phyloP scores from a whole-genome alignment of 2,113 vertebrate genomes.

The Pyxicephalus adspersus region DNA sequence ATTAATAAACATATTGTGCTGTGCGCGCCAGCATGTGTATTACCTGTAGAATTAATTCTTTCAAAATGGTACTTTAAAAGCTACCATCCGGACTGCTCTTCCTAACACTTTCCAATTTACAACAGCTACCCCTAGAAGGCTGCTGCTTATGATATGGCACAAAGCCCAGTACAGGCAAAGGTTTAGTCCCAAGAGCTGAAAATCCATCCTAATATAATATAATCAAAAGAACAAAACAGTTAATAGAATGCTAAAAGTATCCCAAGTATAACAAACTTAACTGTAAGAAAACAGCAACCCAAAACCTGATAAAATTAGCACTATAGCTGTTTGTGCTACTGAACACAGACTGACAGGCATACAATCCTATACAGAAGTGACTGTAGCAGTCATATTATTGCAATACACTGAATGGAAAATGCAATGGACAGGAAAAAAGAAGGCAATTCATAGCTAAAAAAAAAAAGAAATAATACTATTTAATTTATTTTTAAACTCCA shows the following conservation, averaged over 20 bases:
- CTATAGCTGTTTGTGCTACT: conserved; percentile 18
- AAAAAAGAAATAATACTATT: no score
- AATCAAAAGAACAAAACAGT: conserved; percentile 34
- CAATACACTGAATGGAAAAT: no score
- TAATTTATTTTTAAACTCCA: no score
- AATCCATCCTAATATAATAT: conserved; percentile 49
- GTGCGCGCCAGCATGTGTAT: conserved; percentile 20
- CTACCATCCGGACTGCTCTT: conserved; percentile 2
- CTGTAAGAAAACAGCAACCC: conserved; percentile 17
- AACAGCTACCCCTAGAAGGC: conserved; percentile 26
- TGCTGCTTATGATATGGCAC: conserved; percentile 33
- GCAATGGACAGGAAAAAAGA: no score
- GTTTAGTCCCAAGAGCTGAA: conserved; percentile 34
- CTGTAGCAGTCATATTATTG: no score
- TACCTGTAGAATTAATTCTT: conserved; percentile 20
- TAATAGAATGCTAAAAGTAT: conserved; percentile 35
- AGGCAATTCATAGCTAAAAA: no score
- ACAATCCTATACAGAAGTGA: no score
- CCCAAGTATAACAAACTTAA: conserved; percentile 24
- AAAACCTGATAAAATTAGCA: conserved; percentile 37
- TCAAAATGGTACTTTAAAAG: conserved; percentile 56
- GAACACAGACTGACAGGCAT: conserved; percentile 17
- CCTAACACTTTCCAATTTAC: conserved; percentile 38
- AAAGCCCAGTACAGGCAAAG: conserved; percentile 21
- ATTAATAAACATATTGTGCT: conserved; percentile 59